phyloP scores from a whole-genome alignment of 2,113 vertebrate species.

The Charadrius vociferus region DNA sequence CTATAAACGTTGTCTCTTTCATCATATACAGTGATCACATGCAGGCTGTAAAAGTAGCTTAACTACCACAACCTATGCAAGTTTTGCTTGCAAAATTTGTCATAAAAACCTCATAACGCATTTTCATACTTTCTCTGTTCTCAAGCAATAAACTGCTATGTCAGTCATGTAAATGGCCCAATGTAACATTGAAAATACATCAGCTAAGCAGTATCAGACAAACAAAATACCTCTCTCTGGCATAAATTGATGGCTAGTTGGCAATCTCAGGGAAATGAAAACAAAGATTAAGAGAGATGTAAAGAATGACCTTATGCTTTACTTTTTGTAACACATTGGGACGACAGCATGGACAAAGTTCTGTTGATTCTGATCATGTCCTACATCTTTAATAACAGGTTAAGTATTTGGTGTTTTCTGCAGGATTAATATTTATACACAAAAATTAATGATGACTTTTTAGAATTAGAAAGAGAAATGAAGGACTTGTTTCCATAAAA shows the following conservation, averaged over 20 bases:
- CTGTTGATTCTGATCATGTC: background rate
- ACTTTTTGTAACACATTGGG: background rate
- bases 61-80: background rate
- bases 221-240: background rate
- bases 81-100: background rate
- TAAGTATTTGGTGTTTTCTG: background rate
- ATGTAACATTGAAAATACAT: background rate
- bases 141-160: background rate
- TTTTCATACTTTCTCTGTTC: background rate
- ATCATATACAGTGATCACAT: background rate
- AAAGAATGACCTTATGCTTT: background rate
- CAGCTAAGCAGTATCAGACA: background rate
- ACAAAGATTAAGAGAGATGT: background rate
- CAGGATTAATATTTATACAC: background rate
- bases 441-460: background rate
- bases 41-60: background rate
- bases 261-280: background rate
- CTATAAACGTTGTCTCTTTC: background rate
- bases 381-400: background rate
- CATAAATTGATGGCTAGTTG: background rate
- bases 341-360: background rate
- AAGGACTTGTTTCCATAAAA: background rate
- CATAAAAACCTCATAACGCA: background rate
- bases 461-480: background rate
- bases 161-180: background rate